A percentile compares a stretch with the other conserved stretches of the same genome.
phyloP scores from a whole-genome alignment of 2,797 vertebrate species.

The Cirrhinus molitorella region DNA sequence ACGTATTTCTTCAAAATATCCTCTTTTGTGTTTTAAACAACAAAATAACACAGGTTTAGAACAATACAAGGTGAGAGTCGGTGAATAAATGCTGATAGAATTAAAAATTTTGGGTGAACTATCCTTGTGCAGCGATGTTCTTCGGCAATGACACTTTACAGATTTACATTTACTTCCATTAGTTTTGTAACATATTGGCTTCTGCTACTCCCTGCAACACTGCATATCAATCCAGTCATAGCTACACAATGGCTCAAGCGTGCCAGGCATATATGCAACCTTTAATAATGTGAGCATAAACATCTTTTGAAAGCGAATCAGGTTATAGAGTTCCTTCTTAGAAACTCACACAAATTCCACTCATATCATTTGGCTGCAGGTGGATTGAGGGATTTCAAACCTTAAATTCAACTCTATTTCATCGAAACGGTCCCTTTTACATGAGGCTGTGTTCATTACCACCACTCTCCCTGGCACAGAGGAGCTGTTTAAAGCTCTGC shows the following conservation, averaged over 20 bases:
- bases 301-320: slow-evolving; percentile 16
- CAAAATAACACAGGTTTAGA: background rate
- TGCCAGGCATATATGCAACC: background rate
- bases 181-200: background rate
- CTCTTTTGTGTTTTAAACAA: background rate
- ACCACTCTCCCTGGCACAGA: slow-evolving; percentile 21
- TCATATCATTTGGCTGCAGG: slow-evolving; percentile 14
- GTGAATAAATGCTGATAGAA: background rate
- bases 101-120: too few species aligned
- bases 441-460: background rate
- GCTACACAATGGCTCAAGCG: background rate
- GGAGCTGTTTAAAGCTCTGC: background rate
- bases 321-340: background rate
- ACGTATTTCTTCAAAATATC: background rate
- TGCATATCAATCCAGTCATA: slow-evolving; percentile 14
- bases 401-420: slow-evolving; percentile 4
- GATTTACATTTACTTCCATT: background rate
- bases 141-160: background rate
- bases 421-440: background rate
- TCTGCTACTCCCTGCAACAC: background rate
- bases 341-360: background rate
- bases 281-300: slow-evolving; percentile 11
- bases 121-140: background rate
- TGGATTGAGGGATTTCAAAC: slow-evolving; percentile 22
- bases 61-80: background rate